A percentile compares a stretch with the other conserved stretches of the same genome.
Conservation (phyloP, 2,888 invertebrate species). For the Erebia aethiops region DNA sequence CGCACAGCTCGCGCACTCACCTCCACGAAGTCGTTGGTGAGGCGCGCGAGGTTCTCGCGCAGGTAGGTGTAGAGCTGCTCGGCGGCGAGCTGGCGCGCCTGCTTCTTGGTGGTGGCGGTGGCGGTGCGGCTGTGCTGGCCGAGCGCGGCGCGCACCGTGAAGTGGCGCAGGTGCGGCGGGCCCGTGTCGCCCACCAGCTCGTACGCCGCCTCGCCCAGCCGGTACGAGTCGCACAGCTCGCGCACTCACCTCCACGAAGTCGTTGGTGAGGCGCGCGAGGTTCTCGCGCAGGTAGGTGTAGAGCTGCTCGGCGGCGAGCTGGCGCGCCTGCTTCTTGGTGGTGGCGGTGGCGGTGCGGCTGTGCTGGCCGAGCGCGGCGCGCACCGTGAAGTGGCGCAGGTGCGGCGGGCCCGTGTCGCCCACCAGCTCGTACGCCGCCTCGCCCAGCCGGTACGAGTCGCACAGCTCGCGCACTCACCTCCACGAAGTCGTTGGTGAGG, state of each 20-base stretch:
- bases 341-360: constrained; percentile 79
- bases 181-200: constrained; percentile 84
- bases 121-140: constrained; percentile 80
- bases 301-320: constrained; percentile 80
- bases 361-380: constrained; percentile 80
- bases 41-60: constrained; percentile 59
- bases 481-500: constrained; percentile 64
- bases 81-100: constrained; percentile 85
- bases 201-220: constrained; percentile 80
- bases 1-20: constrained; percentile 74
- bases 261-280: constrained; percentile 59
- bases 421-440: constrained; percentile 79
- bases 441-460: constrained; percentile 74
- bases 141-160: constrained; percentile 83
- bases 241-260: constrained; percentile 67
- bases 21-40: constrained; percentile 65
- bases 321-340: constrained; percentile 86
- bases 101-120: constrained; percentile 85
- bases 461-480: constrained; percentile 75
- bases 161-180: constrained; percentile 85
- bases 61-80: constrained; percentile 66
- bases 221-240: constrained; percentile 75
- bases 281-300: constrained; percentile 66
- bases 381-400: constrained; percentile 84
- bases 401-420: constrained; percentile 87